A percentile compares a stretch with the other conserved stretches of the same genome.
phyloP scores from a whole-genome alignment of 2,113 vertebrate genomes.

The Gavia stellata region DNA sequence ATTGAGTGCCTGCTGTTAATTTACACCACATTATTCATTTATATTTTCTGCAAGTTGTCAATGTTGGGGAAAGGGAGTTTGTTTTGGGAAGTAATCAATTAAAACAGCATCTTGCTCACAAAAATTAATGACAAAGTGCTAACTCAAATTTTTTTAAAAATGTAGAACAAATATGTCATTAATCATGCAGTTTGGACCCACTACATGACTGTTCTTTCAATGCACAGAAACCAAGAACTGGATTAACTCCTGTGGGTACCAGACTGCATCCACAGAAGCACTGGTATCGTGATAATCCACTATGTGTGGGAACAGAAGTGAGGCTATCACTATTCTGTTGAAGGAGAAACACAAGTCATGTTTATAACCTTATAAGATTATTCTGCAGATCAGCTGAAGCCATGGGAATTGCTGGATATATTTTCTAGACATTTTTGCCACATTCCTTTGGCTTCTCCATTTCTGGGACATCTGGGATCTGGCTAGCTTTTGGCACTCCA shows the following conservation, averaged over 20 bases:
- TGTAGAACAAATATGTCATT: background rate
- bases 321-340: background rate
- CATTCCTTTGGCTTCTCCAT: background rate
- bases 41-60: background rate
- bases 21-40: background rate
- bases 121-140: background rate
- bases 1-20: background rate
- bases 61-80: background rate
- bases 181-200: background rate
- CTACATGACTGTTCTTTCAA: background rate
- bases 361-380: background rate
- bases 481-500: background rate
- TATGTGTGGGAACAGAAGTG: fast-evolving
- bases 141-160: background rate
- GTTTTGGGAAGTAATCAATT: background rate
- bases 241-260: background rate
- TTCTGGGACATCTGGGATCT: background rate
- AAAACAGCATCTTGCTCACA: background rate
- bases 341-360: background rate
- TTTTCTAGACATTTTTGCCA: background rate
- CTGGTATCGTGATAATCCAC: background rate
- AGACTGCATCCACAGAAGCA: background rate
- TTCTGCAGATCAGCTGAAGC: background rate
- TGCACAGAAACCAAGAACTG: background rate
- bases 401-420: background rate